Evolutionary conservation across 1,140 invertebrate genomes (phyloP).

Genomic region (Drosophila repleta): DNA sequence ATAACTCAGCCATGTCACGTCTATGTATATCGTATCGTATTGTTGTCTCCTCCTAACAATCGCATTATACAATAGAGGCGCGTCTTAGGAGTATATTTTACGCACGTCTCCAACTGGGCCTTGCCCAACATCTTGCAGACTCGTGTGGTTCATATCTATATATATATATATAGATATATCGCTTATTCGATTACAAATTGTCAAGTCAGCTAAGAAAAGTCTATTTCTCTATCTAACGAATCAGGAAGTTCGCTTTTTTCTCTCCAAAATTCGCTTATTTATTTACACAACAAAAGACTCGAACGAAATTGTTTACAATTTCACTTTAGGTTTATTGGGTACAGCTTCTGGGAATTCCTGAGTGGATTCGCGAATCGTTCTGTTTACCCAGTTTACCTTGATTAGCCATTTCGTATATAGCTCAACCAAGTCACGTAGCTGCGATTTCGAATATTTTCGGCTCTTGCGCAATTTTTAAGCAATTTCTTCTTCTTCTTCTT

Average conservation of each 20-base stretch:
- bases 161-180: neutral
- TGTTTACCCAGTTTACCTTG: neutral
- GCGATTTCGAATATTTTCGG: neutral
- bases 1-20: constrained; percentile 58
- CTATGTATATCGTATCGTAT: constrained; percentile 7
- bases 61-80: constrained; percentile 32
- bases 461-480: neutral
- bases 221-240: neutral
- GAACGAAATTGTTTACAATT: constrained; percentile 3
- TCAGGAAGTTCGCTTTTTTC: no score
- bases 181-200: neutral
- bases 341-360: neutral
- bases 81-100: constrained; percentile 56
- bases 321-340: constrained; percentile 1
- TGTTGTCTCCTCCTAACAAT: constrained; percentile 11
- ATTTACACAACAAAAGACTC: no score
- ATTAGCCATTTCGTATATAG: neutral
- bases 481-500: neutral
- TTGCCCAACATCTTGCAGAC: constrained; percentile 36
- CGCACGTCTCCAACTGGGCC: constrained; percentile 51
- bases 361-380: neutral
- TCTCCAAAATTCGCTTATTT: no score
- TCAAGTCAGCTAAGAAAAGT: neutral
- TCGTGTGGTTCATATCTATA: constrained; percentile 3
- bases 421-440: constrained; percentile 3